These are phyloP conservation scores for Steinernema scapterisci DNA, from an alignment of 2,888 invertebrate species.

Conservation along the genomic window DNA sequence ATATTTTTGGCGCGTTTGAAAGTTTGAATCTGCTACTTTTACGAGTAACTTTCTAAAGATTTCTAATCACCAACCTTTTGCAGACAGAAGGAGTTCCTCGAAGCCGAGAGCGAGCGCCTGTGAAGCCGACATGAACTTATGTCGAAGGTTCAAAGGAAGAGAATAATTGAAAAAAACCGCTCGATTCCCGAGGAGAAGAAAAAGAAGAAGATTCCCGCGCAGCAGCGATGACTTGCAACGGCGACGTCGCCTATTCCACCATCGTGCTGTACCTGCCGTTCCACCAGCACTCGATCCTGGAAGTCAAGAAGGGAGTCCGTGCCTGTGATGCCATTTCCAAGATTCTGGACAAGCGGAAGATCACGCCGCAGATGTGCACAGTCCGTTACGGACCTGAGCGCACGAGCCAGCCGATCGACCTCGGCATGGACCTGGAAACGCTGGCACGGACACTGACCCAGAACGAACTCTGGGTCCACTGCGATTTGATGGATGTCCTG, in stretches of 20 bases:
- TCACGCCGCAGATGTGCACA: slow-evolving; percentile 60
- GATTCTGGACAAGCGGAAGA: slow-evolving; percentile 51
- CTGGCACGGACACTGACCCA: slow-evolving; percentile 49
- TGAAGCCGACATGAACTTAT: slow-evolving; percentile 5
- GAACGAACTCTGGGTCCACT: slow-evolving; percentile 66
- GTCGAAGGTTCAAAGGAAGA: background rate
- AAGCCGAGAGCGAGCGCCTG: too few relatives aligned
- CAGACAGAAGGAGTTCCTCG: too few relatives aligned
- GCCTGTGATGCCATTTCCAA: slow-evolving; percentile 51
- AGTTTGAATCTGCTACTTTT: too few relatives aligned
- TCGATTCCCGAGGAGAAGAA: background rate
- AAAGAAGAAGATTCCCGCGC: background rate
- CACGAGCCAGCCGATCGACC: slow-evolving; percentile 47
- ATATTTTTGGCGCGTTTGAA: too few relatives aligned
- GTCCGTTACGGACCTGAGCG: slow-evolving; percentile 59
- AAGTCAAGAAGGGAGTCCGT: slow-evolving; percentile 50
- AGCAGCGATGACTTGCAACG: slow-evolving; percentile 9
- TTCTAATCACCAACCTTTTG: too few relatives aligned
- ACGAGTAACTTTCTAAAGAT: too few relatives aligned
- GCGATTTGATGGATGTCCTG: slow-evolving; percentile 55
- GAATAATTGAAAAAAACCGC: too few relatives aligned
- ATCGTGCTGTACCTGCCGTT: slow-evolving; percentile 66
- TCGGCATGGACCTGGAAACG: slow-evolving; percentile 51
- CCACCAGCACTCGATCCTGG: slow-evolving; percentile 64
- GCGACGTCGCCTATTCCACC: slow-evolving; percentile 37